A percentile compares a stretch with the other conserved stretches of the same genome.
Evolutionary conservation across 1,140 invertebrate species (phyloP).

Genomic region (Platorchestia sp.): DNA sequence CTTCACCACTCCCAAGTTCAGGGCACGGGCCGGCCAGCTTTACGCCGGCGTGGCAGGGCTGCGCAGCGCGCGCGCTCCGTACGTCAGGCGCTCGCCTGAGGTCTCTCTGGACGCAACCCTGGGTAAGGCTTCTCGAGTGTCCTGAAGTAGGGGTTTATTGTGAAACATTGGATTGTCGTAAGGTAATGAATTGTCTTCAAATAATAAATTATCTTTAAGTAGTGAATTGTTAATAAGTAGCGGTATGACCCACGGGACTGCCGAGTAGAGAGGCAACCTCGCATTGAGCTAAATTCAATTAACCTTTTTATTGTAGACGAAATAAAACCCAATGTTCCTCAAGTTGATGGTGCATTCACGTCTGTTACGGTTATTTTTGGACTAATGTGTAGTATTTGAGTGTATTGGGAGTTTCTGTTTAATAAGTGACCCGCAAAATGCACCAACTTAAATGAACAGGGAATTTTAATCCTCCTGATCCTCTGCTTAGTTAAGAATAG

Average conservation of each 20-base stretch:
- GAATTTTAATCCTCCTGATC: not conserved
- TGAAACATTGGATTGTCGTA: not conserved
- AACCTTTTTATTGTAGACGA: not conserved
- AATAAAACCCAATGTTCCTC: not conserved
- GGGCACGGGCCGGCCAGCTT: slow-evolving; percentile 9
- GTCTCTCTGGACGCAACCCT: not conserved
- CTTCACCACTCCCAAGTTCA: slow-evolving; percentile 80
- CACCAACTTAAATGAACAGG: not conserved
- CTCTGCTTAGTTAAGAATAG: not conserved
- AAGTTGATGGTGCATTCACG: not conserved
- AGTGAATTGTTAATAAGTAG: too few species aligned
- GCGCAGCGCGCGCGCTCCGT: not conserved
- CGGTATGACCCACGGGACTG: too few species aligned
- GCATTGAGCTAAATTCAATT: not conserved
- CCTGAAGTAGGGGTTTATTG: not conserved
- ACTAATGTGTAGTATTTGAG: not conserved
- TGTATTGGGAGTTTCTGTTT: not conserved
- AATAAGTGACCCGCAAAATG: not conserved
- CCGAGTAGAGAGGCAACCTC: not conserved
- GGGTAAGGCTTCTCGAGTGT: not conserved
- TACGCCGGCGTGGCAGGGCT: not conserved
- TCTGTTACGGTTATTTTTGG: not conserved
- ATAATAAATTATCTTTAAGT: too few species aligned
- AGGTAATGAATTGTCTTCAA: too few species aligned
- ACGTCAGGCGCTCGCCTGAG: not conserved